Base-by-base conservation (phyloP, 2,888 invertebrate genomes). In the Drosophila acutilabella region DNA sequence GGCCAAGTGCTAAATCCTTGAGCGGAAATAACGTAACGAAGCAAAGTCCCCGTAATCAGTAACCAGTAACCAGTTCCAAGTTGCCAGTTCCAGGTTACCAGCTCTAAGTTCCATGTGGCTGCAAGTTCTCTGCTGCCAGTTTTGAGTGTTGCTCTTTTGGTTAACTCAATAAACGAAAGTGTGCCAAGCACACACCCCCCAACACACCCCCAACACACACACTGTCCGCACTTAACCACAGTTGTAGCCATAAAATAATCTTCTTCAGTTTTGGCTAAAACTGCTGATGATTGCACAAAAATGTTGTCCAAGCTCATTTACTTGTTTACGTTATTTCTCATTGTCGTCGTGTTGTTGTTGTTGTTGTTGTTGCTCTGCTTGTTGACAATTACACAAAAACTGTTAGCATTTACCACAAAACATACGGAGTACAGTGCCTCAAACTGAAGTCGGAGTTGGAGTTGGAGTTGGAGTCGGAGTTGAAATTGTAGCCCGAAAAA, bases 351-450 rank as follows among this genome's bases (percentile, higher is more conserved):
- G 59, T 54, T 61, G 52, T n/a, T 64, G 52, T 23, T 62, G 61
- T 10, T 60, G 6, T 23, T 20, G 40, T 36, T 61, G 64, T 42
- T 71, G 38, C 40, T 57, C 33, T 71, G 50, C 60, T 67, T 81
- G 78, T 74, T 88, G 88, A 88, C 83, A 83, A 83, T 83, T 83
- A 83, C 85, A 88, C 88, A 83, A 83, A 88, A 83, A 88, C 88
- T 74, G 88, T 81, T 88, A 70, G 72, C 82, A 81, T 88, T 88
- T 77, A 81, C 83, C 85, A 74, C 85, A 83, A 78, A 80, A 70
- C 82, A 83, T 82, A 85, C 71, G 80, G 66, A 65, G 64, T 64
- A 16, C 26, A 26, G 54, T 65, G 78, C 53, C 59, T 33, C 52
- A 16, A 45, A 42, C 30, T 51, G 38, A 8, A 36, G 36, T 13